Base-by-base conservation (phyloP, 2,888 invertebrate genomes). In the Margaritifera margaritifera region DNA sequence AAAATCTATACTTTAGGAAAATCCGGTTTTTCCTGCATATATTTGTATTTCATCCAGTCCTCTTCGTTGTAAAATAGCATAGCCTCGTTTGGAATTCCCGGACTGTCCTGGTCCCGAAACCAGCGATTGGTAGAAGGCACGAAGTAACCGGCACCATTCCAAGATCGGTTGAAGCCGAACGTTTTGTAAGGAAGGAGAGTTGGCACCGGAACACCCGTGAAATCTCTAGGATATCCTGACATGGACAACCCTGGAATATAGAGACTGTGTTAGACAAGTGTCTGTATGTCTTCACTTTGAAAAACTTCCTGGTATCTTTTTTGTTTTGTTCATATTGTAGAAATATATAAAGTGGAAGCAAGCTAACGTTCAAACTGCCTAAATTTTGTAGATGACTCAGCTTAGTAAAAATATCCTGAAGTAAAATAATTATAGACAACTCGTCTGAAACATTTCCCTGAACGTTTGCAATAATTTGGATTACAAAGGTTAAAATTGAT, bases 51-150 rank as follows among this genome's bases (percentile, higher is more conserved):
- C 19, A 83, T 71, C 84, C 84, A 87, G 72, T 87, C 87, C 62
- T 87, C 87, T 72, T 87, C 86, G 67, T 87, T 87, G 65, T 84
- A 81, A 72, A 86, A 86, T 25, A 81, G 78, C 58, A 83, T 69
- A 11, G 86, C 75, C 22, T 85, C 83, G n/a, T 71, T 74, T 8
- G 86, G 84, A 11, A 86, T 75, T 2, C 82, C 84, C 6, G 83
- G 82, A 22, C 79, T 80, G n/a, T 77, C 77, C 25, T 82, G 84
- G 42, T 86, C 87, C 59, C 80, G 81, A 31, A 84, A 80, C 86
- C 85, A 86, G 58, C 80, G 77, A 65, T 86, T 80, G 27, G 72
- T 71, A 8, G 83, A 74, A 1, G 85, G 82, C 25, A 79, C 75
- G 64, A 84, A 86, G 62, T 79, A 80, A 2, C 86, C 86, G 5